phyloP scores from a whole-genome alignment of 2,888 invertebrate genomes.

The Ectobius pallidus region DNA sequence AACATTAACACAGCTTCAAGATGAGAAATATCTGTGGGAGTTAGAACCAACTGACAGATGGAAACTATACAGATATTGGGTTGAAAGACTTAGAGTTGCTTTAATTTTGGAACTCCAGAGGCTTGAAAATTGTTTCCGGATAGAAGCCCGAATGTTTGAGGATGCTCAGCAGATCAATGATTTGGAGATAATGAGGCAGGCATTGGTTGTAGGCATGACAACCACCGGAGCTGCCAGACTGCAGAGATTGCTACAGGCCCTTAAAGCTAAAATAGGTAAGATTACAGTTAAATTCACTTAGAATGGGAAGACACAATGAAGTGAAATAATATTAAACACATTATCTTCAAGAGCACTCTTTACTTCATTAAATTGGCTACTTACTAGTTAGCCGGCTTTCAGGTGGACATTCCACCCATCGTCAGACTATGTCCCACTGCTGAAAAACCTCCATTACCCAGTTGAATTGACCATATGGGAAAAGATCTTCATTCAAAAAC shows the following conservation, averaged over 20 bases:
- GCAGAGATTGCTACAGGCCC: slow-evolving; percentile 64
- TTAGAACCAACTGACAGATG: slow-evolving; percentile 34
- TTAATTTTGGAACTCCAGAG: slow-evolving; percentile 12
- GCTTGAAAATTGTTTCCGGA: slow-evolving; percentile 46
- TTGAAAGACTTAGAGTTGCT: slow-evolving; percentile 13
- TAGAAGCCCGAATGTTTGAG: slow-evolving; percentile 54
- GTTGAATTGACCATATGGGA: no score
- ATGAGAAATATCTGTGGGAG: slow-evolving; percentile 26
- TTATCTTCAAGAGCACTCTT: no score
- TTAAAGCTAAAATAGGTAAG: slow-evolving; percentile 68
- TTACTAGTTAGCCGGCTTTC: no score
- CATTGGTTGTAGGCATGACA: slow-evolving; percentile 73
- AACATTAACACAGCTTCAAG: neutral
- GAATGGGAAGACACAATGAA: no score
- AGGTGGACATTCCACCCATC: no score
- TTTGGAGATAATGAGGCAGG: slow-evolving; percentile 60
- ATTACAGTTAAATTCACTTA: no score
- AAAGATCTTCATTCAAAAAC: no score
- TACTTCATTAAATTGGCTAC: no score
- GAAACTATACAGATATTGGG: slow-evolving; percentile 41
- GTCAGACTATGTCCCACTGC: no score
- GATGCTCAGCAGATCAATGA: slow-evolving; percentile 64
- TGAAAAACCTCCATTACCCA: no score
- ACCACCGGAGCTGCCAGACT: slow-evolving; percentile 77
- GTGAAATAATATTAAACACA: no score